Base-by-base conservation (phyloP, 2,888 invertebrate species). In the Cantharis rufa region DNA sequence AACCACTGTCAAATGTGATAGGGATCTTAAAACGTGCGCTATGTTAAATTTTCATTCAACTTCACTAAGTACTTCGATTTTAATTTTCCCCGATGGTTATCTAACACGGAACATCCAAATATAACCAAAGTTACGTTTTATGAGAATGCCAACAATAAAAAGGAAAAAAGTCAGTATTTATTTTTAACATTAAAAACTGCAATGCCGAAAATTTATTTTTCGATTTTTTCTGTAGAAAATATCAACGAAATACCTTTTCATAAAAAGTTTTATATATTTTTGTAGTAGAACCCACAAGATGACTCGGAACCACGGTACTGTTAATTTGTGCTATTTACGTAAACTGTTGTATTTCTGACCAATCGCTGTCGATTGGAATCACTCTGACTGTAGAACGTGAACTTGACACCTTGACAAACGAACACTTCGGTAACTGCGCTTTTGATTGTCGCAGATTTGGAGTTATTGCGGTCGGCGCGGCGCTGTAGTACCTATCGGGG, bases 1-100 rank as follows among this genome's bases (percentile, higher is more conserved):
- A 84, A 84, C 84, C 83, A 81, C 82, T 81, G 81, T 82, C 82
- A 83, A 84, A 85, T 83, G 83, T 82, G 83, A 84, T 84, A 82
- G 82, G 82, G 83, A 84, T 84, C 83, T 82, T 21, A 18, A 24
- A 16, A 66, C 63, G 63, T 48, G 48, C 48, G 48, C 48, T 48
- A 48, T 48, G 48, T 48, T 48, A 48, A 48, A 48, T 48, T 48
- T 32, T n/a, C 48, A 48, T 48, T 48, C 48, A 48, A 48, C 48
- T 48, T 48, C n/a, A 48, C 48, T 48, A 48, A 48, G 48, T 48
- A 48, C 48, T 48, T 48, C 48, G 48, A 48, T 48, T 48, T 48
- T 48, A 48, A 48, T 48, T 48, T 48, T 48, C 48, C 7, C 48
- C n/a, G 48, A 48, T 48, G 48, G 48, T 48, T 48, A 48, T 48